phyloP scores from a whole-genome alignment of 2,113 vertebrate species.

The Gnathonemus echidnorhynchus region DNA sequence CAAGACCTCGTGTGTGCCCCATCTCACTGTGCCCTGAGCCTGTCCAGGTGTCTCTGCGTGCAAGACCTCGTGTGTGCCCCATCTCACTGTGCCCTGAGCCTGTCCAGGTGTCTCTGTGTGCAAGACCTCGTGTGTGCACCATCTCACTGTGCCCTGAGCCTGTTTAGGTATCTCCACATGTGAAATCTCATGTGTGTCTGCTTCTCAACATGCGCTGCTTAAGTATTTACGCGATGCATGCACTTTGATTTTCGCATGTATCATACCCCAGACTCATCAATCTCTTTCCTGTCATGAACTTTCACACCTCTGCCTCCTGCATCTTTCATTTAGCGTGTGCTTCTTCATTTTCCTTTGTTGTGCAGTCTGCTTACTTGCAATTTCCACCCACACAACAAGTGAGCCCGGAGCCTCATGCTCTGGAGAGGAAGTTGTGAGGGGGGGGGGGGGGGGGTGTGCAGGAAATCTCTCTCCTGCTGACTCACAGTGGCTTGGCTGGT shows the following conservation, averaged over 20 bases:
- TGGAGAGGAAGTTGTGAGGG: not conserved
- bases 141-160: not conserved
- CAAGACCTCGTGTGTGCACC: not conserved
- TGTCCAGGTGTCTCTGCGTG: not conserved
- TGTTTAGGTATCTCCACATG: not conserved
- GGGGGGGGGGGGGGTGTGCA: not conserved
- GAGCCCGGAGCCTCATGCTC: not conserved
- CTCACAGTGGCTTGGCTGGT: not conserved
- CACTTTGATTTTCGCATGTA: not conserved
- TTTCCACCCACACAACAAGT: constrained; percentile 9
- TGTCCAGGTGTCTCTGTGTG: not conserved
- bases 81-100: not conserved
- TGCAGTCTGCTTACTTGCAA: constrained; percentile 7
- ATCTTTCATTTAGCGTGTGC: not conserved
- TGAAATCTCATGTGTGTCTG: not conserved
- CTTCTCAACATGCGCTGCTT: not conserved
- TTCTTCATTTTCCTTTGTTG: not conserved
- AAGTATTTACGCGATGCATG: not conserved
- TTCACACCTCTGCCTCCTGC: not conserved
- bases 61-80: no score
- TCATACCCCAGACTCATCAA: not conserved
- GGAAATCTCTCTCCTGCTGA: not conserved
- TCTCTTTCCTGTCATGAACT: not conserved
- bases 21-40: not conserved
- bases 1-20: not conserved